Conservation (phyloP, 2,888 invertebrate genomes). For the Trissoscelio sp. region DNA sequence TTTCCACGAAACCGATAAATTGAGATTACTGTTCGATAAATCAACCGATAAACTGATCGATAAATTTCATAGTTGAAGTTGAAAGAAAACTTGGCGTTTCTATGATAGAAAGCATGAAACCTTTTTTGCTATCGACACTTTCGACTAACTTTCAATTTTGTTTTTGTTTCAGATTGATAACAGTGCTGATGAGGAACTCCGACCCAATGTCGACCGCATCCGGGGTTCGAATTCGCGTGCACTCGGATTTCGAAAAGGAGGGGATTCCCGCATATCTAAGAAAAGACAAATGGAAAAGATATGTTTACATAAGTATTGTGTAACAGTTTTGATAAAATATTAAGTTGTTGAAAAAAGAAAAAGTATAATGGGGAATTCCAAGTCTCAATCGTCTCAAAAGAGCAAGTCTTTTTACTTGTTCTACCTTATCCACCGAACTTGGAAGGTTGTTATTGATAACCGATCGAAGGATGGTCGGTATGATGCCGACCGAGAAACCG, state of each 20-base stretch:
- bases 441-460: conserved; percentile 88
- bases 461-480: conserved; percentile 73
- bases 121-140: conserved; percentile 37
- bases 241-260: conserved; percentile 20
- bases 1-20: conserved; percentile 27
- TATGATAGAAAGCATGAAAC: conserved; percentile 48
- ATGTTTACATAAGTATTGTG: background rate
- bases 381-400: conserved; percentile 75
- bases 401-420: conserved; percentile 85
- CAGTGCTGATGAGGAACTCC: conserved; percentile 21
- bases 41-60: conserved; percentile 22
- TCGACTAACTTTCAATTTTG: conserved; percentile 62
- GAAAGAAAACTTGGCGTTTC: conserved; percentile 24
- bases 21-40: conserved; percentile 16
- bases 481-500: conserved; percentile 78
- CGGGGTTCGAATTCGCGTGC: conserved; percentile 35
- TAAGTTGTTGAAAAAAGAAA: conserved; percentile 3
- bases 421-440: conserved; percentile 88
- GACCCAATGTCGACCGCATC: conserved; percentile 41
- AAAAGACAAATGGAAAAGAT: background rate
- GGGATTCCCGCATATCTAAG: conserved; percentile 8
- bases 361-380: conserved; percentile 77
- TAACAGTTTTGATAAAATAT: background rate
- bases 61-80: conserved; percentile 11
- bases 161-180: conserved; percentile 60